Conservation (phyloP, 1,140 invertebrate species). For the Scaptomyza graminum region DNA sequence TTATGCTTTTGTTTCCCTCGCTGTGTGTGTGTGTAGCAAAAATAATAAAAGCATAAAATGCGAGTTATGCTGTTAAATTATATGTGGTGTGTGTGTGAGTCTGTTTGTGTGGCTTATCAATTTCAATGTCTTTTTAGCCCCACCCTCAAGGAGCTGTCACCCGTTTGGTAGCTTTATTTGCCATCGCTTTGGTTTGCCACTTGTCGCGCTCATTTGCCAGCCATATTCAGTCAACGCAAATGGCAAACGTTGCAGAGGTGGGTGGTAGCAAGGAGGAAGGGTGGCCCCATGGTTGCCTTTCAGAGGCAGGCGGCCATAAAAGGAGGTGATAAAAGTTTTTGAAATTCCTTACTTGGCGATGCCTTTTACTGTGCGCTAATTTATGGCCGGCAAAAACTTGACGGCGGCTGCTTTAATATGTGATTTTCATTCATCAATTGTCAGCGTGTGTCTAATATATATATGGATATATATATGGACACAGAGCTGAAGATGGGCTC, state of each 20-base stretch:
- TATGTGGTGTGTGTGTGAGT: conserved; percentile 8
- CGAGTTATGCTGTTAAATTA: conserved; percentile 1
- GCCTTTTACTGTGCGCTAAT: conserved; percentile 60
- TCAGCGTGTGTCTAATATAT: not conserved
- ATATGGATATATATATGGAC: too few relatives aligned
- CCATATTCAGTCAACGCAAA: conserved; percentile 72
- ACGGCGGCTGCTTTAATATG: conserved; percentile 20
- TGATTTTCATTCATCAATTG: conserved; percentile 45
- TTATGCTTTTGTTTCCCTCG: conserved; percentile 21
- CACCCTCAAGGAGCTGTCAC: conserved; percentile 1
- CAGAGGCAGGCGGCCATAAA: conserved; percentile 28
- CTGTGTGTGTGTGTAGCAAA: conserved; percentile 37
- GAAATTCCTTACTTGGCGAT: conserved; percentile 35
- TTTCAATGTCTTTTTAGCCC: conserved; percentile 51
- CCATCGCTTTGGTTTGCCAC: conserved; percentile 19
- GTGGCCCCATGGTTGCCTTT: not conserved
- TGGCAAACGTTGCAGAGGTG: not conserved
- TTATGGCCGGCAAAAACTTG: conserved; percentile 54
- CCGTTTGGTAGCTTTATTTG: conserved; percentile 9
- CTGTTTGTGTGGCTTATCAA: conserved; percentile 63
- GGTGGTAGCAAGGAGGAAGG: too few relatives aligned
- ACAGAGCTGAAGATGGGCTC: not conserved
- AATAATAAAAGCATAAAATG: conserved; percentile 77
- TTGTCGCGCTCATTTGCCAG: conserved; percentile 64
- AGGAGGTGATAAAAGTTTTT: conserved; percentile 71